Base-by-base conservation (phyloP, 1,140 invertebrate genomes). In the Acyrthosiphon pisum region DNA sequence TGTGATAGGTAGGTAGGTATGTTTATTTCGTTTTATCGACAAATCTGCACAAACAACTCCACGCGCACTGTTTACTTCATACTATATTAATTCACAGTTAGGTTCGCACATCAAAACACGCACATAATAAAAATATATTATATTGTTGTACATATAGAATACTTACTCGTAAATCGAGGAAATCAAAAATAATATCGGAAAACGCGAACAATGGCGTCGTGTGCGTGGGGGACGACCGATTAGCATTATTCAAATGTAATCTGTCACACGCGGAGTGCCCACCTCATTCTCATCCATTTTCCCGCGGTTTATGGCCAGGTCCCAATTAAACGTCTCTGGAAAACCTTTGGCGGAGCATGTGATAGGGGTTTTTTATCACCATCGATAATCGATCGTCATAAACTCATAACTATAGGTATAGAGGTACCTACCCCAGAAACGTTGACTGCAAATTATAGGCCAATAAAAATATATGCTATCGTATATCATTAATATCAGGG, bases 221-320 rank as follows among this genome's bases (percentile, higher is more conserved):
- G 9, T 86, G 23, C 41, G 26, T 0, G 30, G 11, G 11, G 23
- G 44, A 30, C 48, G 18, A 37, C 14, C 30, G 6, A 88, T 88
- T 88, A 88, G n/a, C 30, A 48, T 88, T 50, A 50, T 88, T 88
- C 86, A 23, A 88, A 88, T 88, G n/a, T 35, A 53, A 88, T 88
- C n/a, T 88, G 48, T 88, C 87, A 86, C 23, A 41, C 8, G 8
- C 2, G 7, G 23, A 50, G 48, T 50, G 14, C 50, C 50, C 26
- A 41, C 37, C 18, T 41, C 84, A 86, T 41, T 86, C 20, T 23
- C 11, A 3, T 20, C 48, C 87, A 0, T 7, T 35, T n/a, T 53
- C 18, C 48, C 87, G 11, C 87, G 87, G 30, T 44, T 86, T 30
- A 44, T 26, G 41, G 84, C 1, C 30, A 11, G n/a, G 6, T 22